Base-by-base conservation (phyloP, 2,888 invertebrate genomes). In the Tenthredo amoena region DNA sequence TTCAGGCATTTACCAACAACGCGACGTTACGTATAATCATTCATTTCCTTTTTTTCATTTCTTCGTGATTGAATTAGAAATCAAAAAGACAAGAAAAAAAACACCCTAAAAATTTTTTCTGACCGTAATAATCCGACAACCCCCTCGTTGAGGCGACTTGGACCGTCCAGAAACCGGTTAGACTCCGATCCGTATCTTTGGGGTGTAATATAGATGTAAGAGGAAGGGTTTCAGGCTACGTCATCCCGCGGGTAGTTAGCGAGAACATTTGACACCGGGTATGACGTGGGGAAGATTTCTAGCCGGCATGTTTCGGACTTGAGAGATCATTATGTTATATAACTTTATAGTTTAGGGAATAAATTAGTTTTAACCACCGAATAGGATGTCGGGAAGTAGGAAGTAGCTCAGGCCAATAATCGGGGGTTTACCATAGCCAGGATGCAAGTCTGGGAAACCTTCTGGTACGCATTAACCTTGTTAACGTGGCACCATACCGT, bases 401-500 rank as follows among this genome's bases (percentile, higher is more conserved):
- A 34, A 68, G 26, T 68, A 31, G 34, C 68, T 68, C 6, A 34
- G 68, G 34, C 68, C 68, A 68, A 68, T 68, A 68, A 68, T 68
- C 34, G 34, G 31, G 31, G 34, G 31, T 18, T 68, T 26, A 26
- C 34, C 68, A 34, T 68, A 26, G 68, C 68, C 68, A 34, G 26
- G 55, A 77, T 50, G 77, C 77, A 77, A 43, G 72, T 74, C 40
- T 74, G 21, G 21, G 72, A 74, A 74, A 21, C 72, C 72, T 74
- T 55, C n/a, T 58, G 77, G 50, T 55, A 31, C 50, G 50, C 31
- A 55, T 77, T 58, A 55, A 77, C 77, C 77, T 55, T 77, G 55
- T 77, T 77, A 50, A 50, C 50, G 77, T n/a, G 77, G 77, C 50
- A 34, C 77, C 77, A 77, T 31, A 77, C 77, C 40, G 50, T 34